Conservation (phyloP, 2,113 vertebrate species). For the Pterocles gutturalis region DNA sequence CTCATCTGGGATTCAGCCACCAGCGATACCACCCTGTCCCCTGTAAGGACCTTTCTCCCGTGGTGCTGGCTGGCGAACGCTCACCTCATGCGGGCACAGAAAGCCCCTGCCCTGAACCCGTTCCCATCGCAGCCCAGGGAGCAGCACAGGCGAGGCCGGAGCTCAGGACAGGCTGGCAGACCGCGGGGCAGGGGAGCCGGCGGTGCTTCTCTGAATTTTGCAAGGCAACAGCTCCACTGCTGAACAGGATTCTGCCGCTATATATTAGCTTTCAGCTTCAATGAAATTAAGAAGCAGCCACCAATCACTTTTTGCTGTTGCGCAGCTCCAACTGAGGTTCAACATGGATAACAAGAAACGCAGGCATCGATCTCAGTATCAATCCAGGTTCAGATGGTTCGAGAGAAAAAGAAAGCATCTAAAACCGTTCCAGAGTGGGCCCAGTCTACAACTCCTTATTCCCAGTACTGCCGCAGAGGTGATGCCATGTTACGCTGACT, state of each 20-base stretch:
- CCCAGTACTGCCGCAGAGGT: not conserved
- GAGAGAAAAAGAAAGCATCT: not conserved
- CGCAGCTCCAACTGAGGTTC: rapidly evolving
- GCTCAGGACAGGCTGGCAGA: not conserved
- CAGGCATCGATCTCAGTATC: not conserved
- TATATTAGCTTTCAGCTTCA: not conserved
- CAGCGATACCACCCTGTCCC: not conserved
- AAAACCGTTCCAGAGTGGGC: not conserved
- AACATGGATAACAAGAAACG: rapidly evolving
- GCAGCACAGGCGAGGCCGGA: not conserved
- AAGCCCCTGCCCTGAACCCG: not conserved
- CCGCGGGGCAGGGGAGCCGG: not conserved
- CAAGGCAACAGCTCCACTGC: not conserved
- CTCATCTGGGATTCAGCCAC: not conserved
- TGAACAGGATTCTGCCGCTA: not conserved
- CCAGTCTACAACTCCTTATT: not conserved
- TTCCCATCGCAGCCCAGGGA: rapidly evolving
- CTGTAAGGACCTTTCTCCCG: not conserved
- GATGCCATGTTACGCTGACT: rapidly evolving
- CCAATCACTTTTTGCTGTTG: not conserved
- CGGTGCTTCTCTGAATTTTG: not conserved
- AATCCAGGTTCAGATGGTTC: not conserved
- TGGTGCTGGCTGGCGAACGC: not conserved
- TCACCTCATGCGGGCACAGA: rapidly evolving
- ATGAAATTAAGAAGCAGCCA: not conserved